phyloP scores from a whole-genome alignment of 1,140 invertebrate genomes.

The Asobara japonica region DNA sequence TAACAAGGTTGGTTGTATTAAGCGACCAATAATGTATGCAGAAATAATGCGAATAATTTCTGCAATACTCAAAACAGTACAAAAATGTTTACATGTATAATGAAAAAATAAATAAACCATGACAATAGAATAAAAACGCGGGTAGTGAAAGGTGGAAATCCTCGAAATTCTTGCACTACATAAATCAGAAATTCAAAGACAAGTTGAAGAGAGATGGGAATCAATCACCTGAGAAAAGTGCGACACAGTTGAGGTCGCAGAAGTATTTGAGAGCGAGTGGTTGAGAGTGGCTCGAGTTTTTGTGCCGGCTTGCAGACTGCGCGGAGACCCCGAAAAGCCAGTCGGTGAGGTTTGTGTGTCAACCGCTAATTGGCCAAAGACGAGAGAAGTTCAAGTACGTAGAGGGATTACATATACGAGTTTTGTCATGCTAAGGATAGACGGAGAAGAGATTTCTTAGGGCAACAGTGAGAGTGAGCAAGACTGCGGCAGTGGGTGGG shows the following conservation, averaged over 20 bases:
- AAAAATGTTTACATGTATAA: too few species aligned
- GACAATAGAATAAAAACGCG: too few species aligned
- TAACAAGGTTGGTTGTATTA: too few species aligned
- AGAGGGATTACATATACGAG: constrained; percentile 7
- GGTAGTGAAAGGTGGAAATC: neutral
- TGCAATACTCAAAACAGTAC: too few species aligned
- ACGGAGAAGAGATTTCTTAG: neutral
- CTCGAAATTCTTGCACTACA: neutral
- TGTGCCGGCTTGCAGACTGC: constrained; percentile 25
- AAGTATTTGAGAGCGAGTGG: neutral
- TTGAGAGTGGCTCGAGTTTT: constrained; percentile 7
- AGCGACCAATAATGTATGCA: too few species aligned
- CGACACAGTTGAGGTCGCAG: neutral
- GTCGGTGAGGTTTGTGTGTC: constrained; percentile 33
- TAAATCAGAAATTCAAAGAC: neutral
- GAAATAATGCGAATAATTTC: too few species aligned
- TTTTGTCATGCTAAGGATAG: neutral
- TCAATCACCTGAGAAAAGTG: neutral
- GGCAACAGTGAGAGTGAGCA: neutral
- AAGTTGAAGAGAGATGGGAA: neutral
- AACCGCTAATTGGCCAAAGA: constrained; percentile 41
- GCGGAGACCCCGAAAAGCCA: constrained; percentile 4
- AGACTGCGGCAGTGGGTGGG: too few species aligned
- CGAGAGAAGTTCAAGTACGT: constrained; percentile 18
- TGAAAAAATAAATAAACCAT: too few species aligned